Conservation (phyloP, 2,113 vertebrate genomes). For the Lichenostomus cassidix region DNA sequence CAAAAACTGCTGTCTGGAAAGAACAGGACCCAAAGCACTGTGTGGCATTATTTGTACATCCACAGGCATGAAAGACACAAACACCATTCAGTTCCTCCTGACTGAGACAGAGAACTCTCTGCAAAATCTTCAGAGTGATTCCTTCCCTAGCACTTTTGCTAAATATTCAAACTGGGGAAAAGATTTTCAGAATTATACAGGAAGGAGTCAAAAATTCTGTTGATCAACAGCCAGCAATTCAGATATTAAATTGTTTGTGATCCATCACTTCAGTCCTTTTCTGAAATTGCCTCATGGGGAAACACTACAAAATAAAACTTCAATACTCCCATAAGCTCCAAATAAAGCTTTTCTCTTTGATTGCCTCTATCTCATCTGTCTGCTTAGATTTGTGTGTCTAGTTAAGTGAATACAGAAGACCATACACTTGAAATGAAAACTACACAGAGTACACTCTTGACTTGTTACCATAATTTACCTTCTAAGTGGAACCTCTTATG, state of each 20-base stretch:
- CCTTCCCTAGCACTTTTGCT: background rate
- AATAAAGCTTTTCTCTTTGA: slow-evolving; percentile 62
- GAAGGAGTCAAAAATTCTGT: background rate
- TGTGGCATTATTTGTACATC: background rate
- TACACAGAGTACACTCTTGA: slow-evolving; percentile 59
- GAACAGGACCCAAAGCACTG: background rate
- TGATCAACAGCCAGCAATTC: background rate
- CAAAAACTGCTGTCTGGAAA: slow-evolving; percentile 9
- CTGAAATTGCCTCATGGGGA: slow-evolving; percentile 33
- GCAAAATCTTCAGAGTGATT: background rate
- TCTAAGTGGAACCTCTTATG: slow-evolving; percentile 65
- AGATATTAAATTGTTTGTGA: slow-evolving; percentile 23
- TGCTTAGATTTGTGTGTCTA: slow-evolving; percentile 66
- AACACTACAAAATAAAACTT: slow-evolving; percentile 54
- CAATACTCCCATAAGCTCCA: slow-evolving; percentile 47
- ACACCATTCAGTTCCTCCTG: background rate
- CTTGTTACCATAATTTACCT: slow-evolving; percentile 66
- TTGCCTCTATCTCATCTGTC: slow-evolving; percentile 55
- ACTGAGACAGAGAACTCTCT: background rate
- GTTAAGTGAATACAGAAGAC: slow-evolving; percentile 66
- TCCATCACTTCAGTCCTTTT: background rate
- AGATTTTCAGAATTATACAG: background rate
- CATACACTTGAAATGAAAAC: slow-evolving; percentile 67
- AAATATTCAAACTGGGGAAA: background rate
- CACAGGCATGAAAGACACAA: background rate